Conservation (phyloP, 2,113 vertebrate species). For the Pogona vitticeps region DNA sequence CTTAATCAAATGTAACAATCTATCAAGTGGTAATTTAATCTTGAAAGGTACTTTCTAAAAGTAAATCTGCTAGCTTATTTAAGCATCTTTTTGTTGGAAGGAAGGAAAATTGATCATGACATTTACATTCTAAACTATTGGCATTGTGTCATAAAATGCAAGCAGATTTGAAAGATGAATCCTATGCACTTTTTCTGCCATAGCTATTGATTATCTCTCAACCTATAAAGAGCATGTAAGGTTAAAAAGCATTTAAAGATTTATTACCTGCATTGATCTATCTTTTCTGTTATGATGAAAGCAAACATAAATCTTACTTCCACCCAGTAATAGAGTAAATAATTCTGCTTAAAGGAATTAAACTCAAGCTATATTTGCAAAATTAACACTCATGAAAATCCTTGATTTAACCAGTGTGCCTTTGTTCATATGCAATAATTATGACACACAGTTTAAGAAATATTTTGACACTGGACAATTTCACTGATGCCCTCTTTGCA, state of each 20-base stretch:
- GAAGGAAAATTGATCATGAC: constrained; percentile 53
- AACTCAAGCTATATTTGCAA: constrained; percentile 49
- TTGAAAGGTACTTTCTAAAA: constrained; percentile 42
- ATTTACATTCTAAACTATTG: constrained; percentile 66
- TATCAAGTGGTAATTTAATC: constrained; percentile 44
- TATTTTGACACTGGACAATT: constrained; percentile 37
- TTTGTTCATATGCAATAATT: constrained; percentile 12
- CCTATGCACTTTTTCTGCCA: constrained; percentile 66
- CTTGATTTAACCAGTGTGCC: neutral
- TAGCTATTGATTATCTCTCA: constrained; percentile 77
- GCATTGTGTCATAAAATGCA: constrained; percentile 63
- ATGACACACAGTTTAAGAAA: neutral
- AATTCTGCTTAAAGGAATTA: constrained; percentile 58
- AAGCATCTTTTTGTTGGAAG: constrained; percentile 36
- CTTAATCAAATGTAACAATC: constrained; percentile 13
- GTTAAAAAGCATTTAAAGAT: constrained; percentile 77
- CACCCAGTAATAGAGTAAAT: constrained; percentile 62
- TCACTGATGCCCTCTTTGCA: no score
- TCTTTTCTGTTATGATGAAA: constrained; percentile 63
- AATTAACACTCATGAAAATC: constrained; percentile 22
- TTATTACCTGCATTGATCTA: constrained; percentile 74
- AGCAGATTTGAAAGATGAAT: constrained; percentile 70
- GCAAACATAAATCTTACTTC: constrained; percentile 69
- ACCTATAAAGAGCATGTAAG: constrained; percentile 68
- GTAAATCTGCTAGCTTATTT: constrained; percentile 24